phyloP scores from a whole-genome alignment of 1,140 invertebrate genomes.

The Colletes gigas region DNA sequence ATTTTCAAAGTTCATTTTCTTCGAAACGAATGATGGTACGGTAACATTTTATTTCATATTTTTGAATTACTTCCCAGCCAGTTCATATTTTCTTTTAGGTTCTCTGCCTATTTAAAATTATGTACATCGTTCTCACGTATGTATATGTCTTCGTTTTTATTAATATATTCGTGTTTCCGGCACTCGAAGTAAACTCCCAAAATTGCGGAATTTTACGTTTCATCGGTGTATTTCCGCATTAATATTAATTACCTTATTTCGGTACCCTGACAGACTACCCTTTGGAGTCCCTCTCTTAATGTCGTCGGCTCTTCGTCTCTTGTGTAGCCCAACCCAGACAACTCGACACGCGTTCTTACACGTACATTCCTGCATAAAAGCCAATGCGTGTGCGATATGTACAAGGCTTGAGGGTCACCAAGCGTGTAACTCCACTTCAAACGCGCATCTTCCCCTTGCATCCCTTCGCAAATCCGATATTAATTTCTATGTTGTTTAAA shows the following conservation, averaged over 20 bases:
- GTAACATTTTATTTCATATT: too few relatives aligned
- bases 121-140: too few relatives aligned
- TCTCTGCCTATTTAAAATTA: too few relatives aligned
- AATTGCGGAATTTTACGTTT: neutral
- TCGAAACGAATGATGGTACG: too few relatives aligned
- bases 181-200: too few relatives aligned
- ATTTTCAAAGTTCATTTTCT: too few relatives aligned
- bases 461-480: neutral
- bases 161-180: too few relatives aligned
- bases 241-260: constrained; percentile 51
- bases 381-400: constrained; percentile 26
- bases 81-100: too few relatives aligned
- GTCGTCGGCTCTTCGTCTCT: constrained; percentile 38
- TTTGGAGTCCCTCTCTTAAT: constrained; percentile 41
- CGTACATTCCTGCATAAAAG: constrained; percentile 44
- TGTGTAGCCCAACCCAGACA: constrained; percentile 38
- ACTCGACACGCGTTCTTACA: constrained; percentile 54
- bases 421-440: constrained; percentile 46
- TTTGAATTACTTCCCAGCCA: neutral
- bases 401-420: constrained; percentile 12
- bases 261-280: constrained; percentile 33
- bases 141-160: too few relatives aligned
- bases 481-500: constrained; percentile 8
- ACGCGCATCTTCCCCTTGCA: constrained; percentile 16
- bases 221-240: constrained; percentile 23